Evolutionary conservation across 2,797 vertebrate species (phyloP), one percentile per base, ranked within the genome.

Genomic region (Semotilus atromaculatus): DNA sequence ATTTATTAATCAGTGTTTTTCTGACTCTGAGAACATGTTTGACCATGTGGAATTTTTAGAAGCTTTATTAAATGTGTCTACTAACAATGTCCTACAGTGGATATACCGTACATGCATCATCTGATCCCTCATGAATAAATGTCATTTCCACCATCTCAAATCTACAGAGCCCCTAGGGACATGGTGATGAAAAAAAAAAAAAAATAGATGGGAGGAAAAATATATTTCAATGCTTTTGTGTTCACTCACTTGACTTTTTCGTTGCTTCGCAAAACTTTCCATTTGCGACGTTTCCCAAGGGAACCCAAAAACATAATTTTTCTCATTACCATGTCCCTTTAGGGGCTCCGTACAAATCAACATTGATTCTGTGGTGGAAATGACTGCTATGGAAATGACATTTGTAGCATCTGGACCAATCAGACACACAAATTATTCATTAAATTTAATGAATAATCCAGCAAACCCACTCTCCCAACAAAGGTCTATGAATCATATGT

Each of bases 1-100:
- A 40, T 60, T 38, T 77, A 75, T 75, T 75, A 36, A 75, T 74
- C 29, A 3, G 21, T 74, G 21, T 74, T 53, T 53, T 75, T 55
- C 6, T 7, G 21, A 34, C 11, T 3, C 5, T 73, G 43, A 45
- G 38, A 60, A 60, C 38, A 45, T 23, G n/a, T 18, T 45, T n/a
- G n/a, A 18, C 71, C 26, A 45, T 51, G 29, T 21, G 18, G 71
- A 51, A 26, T 51, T 51, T 73, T 0, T n/a, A 6, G 40, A 73
- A 73, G 51, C 26, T 48, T 72, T 1, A 19, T 73, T 51, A 51
- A 31, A 73, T n/a, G 4, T 58, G 55, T 58, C 55, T 58, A n/a
- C 23, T 58, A 7, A 29, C 5, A 14, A 29, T 21, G 26, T 51
- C 71, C 26, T 21, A 21, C 43, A 34, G 9, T 73, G 26, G 43